Evolutionary conservation across 2,888 invertebrate genomes (phyloP), one percentile per base, ranked within the genome.

Genomic region (Schrankia costaestrigalis): DNA sequence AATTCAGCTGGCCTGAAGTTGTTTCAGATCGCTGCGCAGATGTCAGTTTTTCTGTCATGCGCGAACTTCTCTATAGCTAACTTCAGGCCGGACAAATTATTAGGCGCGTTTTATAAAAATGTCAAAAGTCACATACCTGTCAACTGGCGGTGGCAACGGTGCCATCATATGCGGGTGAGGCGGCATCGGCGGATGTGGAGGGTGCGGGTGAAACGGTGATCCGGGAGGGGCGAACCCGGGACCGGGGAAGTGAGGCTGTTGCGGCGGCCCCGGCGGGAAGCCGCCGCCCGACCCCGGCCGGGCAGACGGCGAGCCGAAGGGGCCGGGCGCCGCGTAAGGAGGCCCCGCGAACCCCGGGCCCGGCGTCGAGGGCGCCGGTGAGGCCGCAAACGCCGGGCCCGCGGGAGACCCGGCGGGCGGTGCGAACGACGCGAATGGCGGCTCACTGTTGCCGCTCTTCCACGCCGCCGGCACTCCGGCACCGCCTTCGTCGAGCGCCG

Each of bases 131-230:
- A 57, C 95, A 78, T 90, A 92, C 85, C 94, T 90, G 79, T 94
- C 94, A 63, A 95, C 94, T 63, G 95, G 94, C 63, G 94, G 94
- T 46, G 94, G 93, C 70, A 90, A 64, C 54, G 90, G 81, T 64
- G 87, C 78, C 85, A 86, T 85, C 85, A 86, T 85, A 56, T 86
- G 86, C 26, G 85, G 80, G 51, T 87, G 86, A 35, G 95, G 95
- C 48, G 95, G 95, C 66, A 95, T 94, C 62, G 94, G 94, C 79
- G 95, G 95, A 78, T 95, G 95, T 42, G 95, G 95, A 41, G 95
- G 93, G 65, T 93, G 94, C 43, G 94, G 94, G 53, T 95, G 95
- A 41, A 94, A 94, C 45, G 94, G 94, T 28, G 94, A 94, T 5
- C 93, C 92, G 30, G 91, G 93, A 63, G 93, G 93, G 60, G 93